phyloP scores from a whole-genome alignment of 2,888 invertebrate genomes.

The Aspidiotus rigidus region DNA sequence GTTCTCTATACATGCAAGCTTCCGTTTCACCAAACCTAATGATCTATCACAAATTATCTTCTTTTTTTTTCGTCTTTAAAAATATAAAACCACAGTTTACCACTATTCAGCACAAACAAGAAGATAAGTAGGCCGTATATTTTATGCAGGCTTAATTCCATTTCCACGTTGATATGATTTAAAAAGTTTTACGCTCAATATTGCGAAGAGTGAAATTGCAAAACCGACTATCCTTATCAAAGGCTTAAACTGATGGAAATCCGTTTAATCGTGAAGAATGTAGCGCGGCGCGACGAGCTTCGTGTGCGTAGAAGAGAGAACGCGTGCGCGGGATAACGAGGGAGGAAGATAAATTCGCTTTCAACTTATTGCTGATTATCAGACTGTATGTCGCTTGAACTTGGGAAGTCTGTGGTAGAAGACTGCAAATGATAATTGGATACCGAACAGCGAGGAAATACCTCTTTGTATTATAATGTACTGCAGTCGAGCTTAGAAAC shows the following conservation, averaged over 20 bases:
- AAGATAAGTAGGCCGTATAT: not conserved
- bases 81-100: no score
- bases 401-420: not conserved
- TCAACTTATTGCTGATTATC: slow-evolving; percentile 1
- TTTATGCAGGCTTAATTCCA: no score
- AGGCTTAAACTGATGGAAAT: slow-evolving; percentile 8
- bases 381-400: not conserved
- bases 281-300: not conserved
- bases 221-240: not conserved
- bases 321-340: not conserved
- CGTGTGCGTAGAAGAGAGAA: not conserved
- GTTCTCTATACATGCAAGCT: no score
- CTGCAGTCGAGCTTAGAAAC: slow-evolving; percentile 33
- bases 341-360: not conserved
- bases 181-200: slow-evolving; percentile 11
- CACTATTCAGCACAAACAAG: not conserved
- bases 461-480: slow-evolving; percentile 31
- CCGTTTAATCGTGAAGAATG: slow-evolving; percentile 7
- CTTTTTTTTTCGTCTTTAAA: no score
- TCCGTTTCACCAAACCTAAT: no score
- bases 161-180: not conserved
- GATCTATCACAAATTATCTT: no score
- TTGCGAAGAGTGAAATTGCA: slow-evolving; percentile 1
- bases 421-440: slow-evolving; percentile 17
- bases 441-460: slow-evolving; percentile 10